Evolutionary conservation across 2,113 vertebrate species (phyloP), one percentile per base, ranked within the genome.

Genomic region (Amazona vittata): DNA sequence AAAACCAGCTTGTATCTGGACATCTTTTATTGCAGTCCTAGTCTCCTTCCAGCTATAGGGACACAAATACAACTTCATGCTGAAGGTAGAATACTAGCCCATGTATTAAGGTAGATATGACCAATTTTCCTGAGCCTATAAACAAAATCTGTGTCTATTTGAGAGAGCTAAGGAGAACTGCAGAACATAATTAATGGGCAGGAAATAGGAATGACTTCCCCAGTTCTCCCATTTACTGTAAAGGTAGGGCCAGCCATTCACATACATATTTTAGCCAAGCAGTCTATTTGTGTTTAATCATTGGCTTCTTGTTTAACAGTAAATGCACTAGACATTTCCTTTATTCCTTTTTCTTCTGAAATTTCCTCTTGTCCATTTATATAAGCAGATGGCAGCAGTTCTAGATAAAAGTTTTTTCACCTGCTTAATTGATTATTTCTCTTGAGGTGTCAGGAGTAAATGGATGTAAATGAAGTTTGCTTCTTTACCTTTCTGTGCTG

Each of bases 121-220:
- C 44, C 2, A 73, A 20, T 70, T 82, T 77, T 87, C 53, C n/a
- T 65, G 21, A 65, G 11, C 17, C 55, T 78, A 39, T 53, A 55
- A 60, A 74, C 4, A 74, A 64, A 80, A 47, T 37, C 18, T n/a
- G 4, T 3, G 2, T 17, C 10, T 87, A 37, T 46, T 14, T 21
- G 18, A 55, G 53, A 73, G 68, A 74, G 25, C 28, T 43, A 74
- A 81, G 69, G 22, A 82, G 20, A 43, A 15, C 16, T 65, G 62
- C 9, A 50, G 53, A 16, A 19, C 5, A 1, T 50, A 14, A 9
- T 41, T 84, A 0, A 0, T 24, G 33, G 16, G n/a, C 11, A 41
- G 31, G 11, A 70, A 60, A 41, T 33, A 39, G 18, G 64, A 74
- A 78, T 87, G 12, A 65, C 22, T 87, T 90, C 24, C 15, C 2